A percentile compares a stretch with the other conserved stretches of the same genome.
These are phyloP conservation scores for Palythoa heliodiscus DNA, from an alignment of 92 coral and sea anemone species.

Conservation along the genomic window DNA sequence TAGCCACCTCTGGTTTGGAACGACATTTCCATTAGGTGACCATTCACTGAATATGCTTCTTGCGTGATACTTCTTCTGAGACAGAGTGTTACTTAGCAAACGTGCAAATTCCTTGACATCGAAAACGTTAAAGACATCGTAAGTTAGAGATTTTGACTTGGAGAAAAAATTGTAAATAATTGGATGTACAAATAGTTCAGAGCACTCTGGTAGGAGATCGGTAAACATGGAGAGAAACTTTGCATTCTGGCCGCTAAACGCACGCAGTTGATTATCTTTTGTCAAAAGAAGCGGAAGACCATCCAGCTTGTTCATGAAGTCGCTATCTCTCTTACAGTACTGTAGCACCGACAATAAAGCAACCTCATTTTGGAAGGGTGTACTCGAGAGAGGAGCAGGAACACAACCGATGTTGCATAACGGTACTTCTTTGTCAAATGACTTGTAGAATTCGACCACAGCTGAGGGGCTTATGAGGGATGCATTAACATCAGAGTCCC, in stretches of 20 bases:
- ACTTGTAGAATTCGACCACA: slow-evolving; percentile 57
- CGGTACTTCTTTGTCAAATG: slow-evolving; percentile 24
- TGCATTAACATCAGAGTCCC: slow-evolving; percentile 42
- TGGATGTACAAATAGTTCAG: slow-evolving; percentile 57
- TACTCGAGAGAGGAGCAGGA: slow-evolving; percentile 44
- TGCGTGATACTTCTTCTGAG: neutral
- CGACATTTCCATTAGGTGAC: slow-evolving; percentile 4
- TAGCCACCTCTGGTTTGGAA: slow-evolving; percentile 33
- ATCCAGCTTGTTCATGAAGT: slow-evolving; percentile 59
- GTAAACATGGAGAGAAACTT: slow-evolving; percentile 57
- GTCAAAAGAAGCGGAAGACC: slow-evolving; percentile 89
- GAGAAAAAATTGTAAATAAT: slow-evolving; percentile 3
- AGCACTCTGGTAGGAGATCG: slow-evolving; percentile 63
- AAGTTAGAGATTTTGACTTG: neutral
- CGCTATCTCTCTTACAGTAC: slow-evolving; percentile 61
- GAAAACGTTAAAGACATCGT: neutral
- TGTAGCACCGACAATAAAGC: slow-evolving; percentile 43
- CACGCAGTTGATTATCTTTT: slow-evolving; percentile 62
- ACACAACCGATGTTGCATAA: slow-evolving; percentile 50
- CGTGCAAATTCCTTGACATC: slow-evolving; percentile 37
- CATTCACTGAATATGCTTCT: neutral
- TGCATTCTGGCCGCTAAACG: slow-evolving; percentile 41
- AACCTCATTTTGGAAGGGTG: slow-evolving; percentile 42
- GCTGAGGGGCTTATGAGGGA: slow-evolving; percentile 36
- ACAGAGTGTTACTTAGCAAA: slow-evolving; percentile 28